These are phyloP conservation scores for Xerus rutilus DNA, from an alignment of 2,797 vertebrate genomes.

Conservation along the genomic window DNA sequence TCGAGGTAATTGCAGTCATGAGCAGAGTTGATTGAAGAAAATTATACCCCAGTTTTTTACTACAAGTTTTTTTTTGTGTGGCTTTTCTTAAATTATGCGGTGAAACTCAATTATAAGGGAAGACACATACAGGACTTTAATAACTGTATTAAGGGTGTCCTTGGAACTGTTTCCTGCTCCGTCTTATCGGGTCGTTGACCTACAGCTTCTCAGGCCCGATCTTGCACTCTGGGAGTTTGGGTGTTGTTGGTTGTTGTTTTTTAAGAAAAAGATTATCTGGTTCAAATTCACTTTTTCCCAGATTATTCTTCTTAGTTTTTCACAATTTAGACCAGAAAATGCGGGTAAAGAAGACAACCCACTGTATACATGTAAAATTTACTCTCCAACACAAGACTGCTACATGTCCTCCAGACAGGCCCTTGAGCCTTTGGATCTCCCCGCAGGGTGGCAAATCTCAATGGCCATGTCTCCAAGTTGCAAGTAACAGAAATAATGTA, in stretches of 20 bases:
- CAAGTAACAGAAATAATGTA: background rate
- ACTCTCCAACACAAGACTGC: background rate
- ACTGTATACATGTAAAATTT: background rate
- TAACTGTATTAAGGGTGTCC: constrained; percentile 73
- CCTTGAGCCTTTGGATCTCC: background rate
- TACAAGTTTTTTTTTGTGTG: constrained; percentile 85
- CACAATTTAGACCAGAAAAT: background rate
- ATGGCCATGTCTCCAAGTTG: background rate
- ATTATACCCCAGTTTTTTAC: constrained; percentile 93
- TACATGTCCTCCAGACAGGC: background rate
- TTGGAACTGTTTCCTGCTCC: background rate
- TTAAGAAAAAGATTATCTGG: constrained; percentile 46
- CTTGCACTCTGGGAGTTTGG: background rate
- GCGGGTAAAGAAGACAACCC: background rate
- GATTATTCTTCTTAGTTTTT: background rate
- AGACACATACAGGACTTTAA: constrained; percentile 79
- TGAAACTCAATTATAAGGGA: constrained; percentile 82
- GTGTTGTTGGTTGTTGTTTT: background rate
- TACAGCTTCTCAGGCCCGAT: fast-evolving
- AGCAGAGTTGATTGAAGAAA: constrained; percentile 96
- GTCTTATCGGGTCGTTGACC: background rate
- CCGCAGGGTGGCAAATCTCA: background rate
- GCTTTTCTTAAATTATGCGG: constrained; percentile 85
- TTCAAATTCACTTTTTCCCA: background rate
- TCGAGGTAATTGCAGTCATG: constrained; percentile 96